Conservation (phyloP, 2,888 invertebrate species). For the Plagiodera versicolora region DNA sequence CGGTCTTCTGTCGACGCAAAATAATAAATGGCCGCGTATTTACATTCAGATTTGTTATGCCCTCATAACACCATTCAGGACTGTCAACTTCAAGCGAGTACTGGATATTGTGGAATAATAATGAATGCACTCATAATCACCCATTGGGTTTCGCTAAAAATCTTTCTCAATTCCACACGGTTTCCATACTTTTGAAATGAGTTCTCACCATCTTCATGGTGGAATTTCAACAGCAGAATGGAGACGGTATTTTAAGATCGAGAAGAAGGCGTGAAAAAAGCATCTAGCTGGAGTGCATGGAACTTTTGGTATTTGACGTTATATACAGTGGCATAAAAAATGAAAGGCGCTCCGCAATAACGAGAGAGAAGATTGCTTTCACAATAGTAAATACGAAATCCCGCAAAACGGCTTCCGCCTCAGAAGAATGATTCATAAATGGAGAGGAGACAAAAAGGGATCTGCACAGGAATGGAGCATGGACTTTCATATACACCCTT, state of each 20-base stretch:
- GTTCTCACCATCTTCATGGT: too few relatives aligned
- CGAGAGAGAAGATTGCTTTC: constrained; percentile 40
- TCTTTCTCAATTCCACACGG: too few relatives aligned
- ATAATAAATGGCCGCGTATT: constrained; percentile 42
- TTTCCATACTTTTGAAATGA: too few relatives aligned
- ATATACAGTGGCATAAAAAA: constrained; percentile 30
- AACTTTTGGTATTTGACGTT: constrained; percentile 25
- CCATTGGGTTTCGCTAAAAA: too few relatives aligned
- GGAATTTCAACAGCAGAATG: constrained; percentile 23
- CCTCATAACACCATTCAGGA: background rate
- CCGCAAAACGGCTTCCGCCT: constrained; percentile 35
- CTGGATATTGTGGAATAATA: too few relatives aligned
- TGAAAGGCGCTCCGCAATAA: constrained; percentile 35
- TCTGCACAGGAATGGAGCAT: constrained; percentile 21
- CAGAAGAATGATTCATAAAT: constrained; percentile 35
- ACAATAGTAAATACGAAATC: constrained; percentile 44
- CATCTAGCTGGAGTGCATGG: constrained; percentile 23
- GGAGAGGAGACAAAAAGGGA: constrained; percentile 28
- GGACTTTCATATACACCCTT: constrained; percentile 22
- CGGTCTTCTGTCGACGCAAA: constrained; percentile 44
- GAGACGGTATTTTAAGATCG: constrained; percentile 18
- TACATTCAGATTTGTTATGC: constrained; percentile 29
- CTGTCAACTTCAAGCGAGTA: background rate
- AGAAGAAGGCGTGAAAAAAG: constrained; percentile 27
- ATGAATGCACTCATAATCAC: too few relatives aligned